These are phyloP conservation scores for Eugnorisma glareosa DNA, from an alignment of 2,888 invertebrate genomes.

Conservation along the genomic window DNA sequence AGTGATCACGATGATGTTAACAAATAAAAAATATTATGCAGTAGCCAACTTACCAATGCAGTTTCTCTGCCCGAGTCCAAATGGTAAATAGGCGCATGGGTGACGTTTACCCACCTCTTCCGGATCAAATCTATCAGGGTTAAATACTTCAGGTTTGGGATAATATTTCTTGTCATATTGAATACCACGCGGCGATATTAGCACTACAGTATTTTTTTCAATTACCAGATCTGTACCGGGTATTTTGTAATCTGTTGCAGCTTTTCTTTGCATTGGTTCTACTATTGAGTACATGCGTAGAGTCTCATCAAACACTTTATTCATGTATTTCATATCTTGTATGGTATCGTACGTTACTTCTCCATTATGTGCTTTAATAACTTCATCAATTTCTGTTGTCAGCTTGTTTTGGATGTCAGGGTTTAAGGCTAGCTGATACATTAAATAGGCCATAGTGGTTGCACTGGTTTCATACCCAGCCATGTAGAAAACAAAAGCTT, in stretches of 20 bases:
- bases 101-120: constrained; percentile 75
- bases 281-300: constrained; percentile 85
- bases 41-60: constrained; percentile 80
- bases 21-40: background rate
- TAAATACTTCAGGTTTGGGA: constrained; percentile 83
- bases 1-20: background rate
- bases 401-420: constrained; percentile 80
- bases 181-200: constrained; percentile 79
- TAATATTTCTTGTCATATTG: constrained; percentile 84
- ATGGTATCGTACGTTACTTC: constrained; percentile 80
- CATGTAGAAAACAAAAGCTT: constrained; percentile 84
- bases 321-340: constrained; percentile 80
- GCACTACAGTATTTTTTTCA: constrained; percentile 75
- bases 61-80: constrained; percentile 83
- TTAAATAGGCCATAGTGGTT: constrained; percentile 78
- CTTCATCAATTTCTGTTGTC: constrained; percentile 74
- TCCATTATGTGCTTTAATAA: constrained; percentile 73
- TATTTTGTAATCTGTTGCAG: constrained; percentile 75
- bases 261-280: constrained; percentile 78
- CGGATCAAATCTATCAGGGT: constrained; percentile 84
- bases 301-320: constrained; percentile 79
- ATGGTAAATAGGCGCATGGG: constrained; percentile 81
- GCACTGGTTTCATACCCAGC: constrained; percentile 87
- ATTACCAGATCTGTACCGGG: constrained; percentile 78
- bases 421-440: constrained; percentile 67